Percentiles rank a stretch among this genome's conserved stretches.
phyloP scores from a whole-genome alignment of 2,888 invertebrate genomes.

The Macaria notata region DNA sequence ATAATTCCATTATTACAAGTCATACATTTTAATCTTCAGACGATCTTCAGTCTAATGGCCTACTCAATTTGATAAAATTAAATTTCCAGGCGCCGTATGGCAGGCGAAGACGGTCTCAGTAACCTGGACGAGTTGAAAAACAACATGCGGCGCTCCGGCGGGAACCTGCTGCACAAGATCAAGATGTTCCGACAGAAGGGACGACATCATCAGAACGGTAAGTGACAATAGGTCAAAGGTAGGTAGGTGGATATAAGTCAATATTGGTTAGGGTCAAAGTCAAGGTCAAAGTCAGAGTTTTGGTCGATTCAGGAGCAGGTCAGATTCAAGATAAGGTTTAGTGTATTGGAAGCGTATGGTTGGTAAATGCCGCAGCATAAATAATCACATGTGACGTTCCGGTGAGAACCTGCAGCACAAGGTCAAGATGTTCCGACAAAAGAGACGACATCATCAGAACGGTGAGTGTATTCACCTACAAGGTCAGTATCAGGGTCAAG shows the following conservation, averaged over 20 bases:
- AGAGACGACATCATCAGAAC: conserved; percentile 60
- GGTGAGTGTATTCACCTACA: conserved; percentile 38
- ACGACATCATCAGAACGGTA: conserved; percentile 60
- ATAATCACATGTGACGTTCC: conserved; percentile 76
- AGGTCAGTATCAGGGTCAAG: too few relatives aligned
- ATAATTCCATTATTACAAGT: too few relatives aligned
- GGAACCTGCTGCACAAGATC: conserved; percentile 73
- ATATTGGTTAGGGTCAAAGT: too few relatives aligned
- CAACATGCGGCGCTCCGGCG: conserved; percentile 76
- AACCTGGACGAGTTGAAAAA: conserved; percentile 76
- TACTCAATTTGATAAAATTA: too few relatives aligned
- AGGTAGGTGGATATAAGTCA: too few relatives aligned
- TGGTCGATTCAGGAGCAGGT: too few relatives aligned
- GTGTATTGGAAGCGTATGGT: too few relatives aligned
- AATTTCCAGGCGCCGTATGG: conserved; percentile 53
- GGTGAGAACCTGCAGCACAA: conserved; percentile 75
- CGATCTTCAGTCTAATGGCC: too few relatives aligned
- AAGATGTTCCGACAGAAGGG: conserved; percentile 78
- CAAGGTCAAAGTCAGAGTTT: too few relatives aligned
- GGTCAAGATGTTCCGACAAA: conserved; percentile 78
- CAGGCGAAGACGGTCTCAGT: conserved; percentile 62
- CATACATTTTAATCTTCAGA: too few relatives aligned
- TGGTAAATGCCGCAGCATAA: too few relatives aligned
- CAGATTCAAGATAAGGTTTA: too few relatives aligned
- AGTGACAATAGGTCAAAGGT: conserved; percentile 1